Base-by-base conservation (phyloP, 2,888 invertebrate genomes). In the Synergus itoensis region DNA sequence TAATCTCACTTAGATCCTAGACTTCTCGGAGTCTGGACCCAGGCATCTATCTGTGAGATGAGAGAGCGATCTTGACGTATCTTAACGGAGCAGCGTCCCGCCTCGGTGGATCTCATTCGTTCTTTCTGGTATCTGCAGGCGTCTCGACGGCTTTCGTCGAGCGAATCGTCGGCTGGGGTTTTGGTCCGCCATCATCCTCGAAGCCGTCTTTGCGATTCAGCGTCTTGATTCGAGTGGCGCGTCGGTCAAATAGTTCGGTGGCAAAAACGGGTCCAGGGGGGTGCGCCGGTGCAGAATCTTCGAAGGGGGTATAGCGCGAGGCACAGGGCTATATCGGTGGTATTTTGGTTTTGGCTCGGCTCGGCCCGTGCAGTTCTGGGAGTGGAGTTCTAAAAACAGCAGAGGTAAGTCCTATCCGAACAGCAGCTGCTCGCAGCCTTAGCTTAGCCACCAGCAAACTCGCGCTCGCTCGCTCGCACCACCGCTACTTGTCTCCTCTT, bases 361-460 rank as follows among this genome's bases (percentile, higher is more conserved):
- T 90, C 91, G 89, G 88, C 88, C 89, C 91, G 90, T 87, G 90
- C 91, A 90, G 91, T 91, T 91, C 92, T 92, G 91, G 92, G 92
- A 91, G 92, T 90, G 92, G 90, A 91, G 92, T 89, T 92, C 92
- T 91, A 92, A 92, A 92, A 91, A 92, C 92, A 91, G 92, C 92
- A 91, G 91, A 92, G 92, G 92, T 91, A 92, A 92, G 92, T 92
- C 89, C 85, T 88, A 77, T 83, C 81, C 81, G 67, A 65, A 67
- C 48, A 76, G 77, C 77, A 63, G 77, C 65, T 53, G 48, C 78
- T 75, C 57, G 41, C 60, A 64, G 76, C 41, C 21, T 77, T 62
- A 79, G 81, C 83, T 76, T 69, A 48, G 21, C 69, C 73, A 73
- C 67, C 67, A 67, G 67, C 67, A 67, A 62, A 67, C 43, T 73